Conservation (phyloP, 64 coral and sea anemone genomes). For the Pocillopora damicornis region DNA sequence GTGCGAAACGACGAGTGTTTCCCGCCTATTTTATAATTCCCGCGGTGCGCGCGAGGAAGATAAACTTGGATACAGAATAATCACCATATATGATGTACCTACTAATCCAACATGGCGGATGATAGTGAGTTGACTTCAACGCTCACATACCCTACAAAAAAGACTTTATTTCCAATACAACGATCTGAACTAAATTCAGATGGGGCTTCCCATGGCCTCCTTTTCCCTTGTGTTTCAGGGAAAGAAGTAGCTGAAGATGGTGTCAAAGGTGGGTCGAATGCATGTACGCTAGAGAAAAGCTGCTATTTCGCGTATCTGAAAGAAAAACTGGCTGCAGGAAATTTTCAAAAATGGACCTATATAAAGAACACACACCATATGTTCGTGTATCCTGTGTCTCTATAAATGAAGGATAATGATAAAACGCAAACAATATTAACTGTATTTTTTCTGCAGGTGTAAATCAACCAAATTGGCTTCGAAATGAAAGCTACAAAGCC, state of each 20-base stretch:
- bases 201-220: neutral
- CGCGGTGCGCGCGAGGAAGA: neutral
- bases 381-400: neutral
- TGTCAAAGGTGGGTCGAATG: neutral
- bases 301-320: too few relatives aligned
- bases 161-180: constrained; percentile 18
- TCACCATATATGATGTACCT: too few relatives aligned
- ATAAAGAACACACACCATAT: neutral
- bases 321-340: too few relatives aligned
- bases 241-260: neutral
- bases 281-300: neutral
- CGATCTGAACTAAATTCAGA: neutral
- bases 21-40: neutral
- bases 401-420: neutral
- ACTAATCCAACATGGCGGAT: neutral
- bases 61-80: too few relatives aligned
- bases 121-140: neutral
- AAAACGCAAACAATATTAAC: neutral
- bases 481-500: constrained; percentile 42
- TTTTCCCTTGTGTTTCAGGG: constrained; percentile 18
- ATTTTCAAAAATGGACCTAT: too few relatives aligned
- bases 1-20: neutral
- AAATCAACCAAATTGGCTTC: constrained; percentile 15
- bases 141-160: neutral
- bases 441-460: neutral